phyloP scores from a whole-genome alignment of 2,888 invertebrate genomes.

The Hypercompe scribonia region DNA sequence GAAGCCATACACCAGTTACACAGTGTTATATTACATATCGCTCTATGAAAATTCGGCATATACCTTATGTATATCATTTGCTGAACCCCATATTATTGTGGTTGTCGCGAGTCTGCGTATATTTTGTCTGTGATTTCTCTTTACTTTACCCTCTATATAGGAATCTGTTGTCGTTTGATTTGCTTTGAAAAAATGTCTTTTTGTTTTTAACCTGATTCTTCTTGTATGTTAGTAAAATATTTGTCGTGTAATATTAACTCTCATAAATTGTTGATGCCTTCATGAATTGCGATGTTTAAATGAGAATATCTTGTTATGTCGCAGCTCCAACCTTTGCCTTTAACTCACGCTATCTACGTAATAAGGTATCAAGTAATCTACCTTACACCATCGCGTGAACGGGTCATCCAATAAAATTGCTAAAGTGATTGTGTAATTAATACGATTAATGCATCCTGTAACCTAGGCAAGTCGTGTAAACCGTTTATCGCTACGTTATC shows the following conservation, averaged over 20 bases:
- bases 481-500: conserved; percentile 4
- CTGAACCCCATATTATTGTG: not conserved
- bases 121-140: not conserved
- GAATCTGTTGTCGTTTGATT: not conserved
- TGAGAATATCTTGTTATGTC: conserved; percentile 33
- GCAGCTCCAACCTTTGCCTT: conserved; percentile 28
- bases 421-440: conserved; percentile 44
- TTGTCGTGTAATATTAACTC: not conserved
- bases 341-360: conserved; percentile 40
- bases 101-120: not conserved
- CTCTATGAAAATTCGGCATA: not conserved
- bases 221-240: not conserved
- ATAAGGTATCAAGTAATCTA: conserved; percentile 29
- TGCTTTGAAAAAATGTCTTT: not conserved
- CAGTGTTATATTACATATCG: not conserved
- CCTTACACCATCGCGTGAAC: conserved; percentile 29
- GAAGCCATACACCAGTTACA: not conserved
- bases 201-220: not conserved
- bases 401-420: conserved; percentile 43
- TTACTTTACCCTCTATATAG: not conserved
- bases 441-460: conserved; percentile 49
- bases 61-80: not conserved
- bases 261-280: no score
- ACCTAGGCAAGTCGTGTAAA: conserved; percentile 4
- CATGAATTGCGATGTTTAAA: conserved; percentile 30